Conservation (phyloP, 2,797 vertebrate genomes). For the Onychomys leucogaster region DNA sequence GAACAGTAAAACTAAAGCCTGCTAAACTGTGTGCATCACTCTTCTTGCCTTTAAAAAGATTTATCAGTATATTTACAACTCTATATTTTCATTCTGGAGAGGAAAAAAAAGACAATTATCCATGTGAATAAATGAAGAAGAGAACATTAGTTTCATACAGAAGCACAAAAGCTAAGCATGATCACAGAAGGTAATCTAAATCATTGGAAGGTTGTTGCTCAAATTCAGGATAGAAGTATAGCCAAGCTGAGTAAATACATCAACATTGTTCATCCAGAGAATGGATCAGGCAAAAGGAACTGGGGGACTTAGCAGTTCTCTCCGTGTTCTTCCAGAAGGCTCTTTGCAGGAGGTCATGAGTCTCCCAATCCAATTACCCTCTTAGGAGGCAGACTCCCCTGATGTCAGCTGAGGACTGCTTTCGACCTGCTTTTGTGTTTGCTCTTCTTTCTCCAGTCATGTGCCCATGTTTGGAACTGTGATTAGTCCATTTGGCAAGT, state of each 20-base stretch:
- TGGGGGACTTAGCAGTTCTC: neutral
- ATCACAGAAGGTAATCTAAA: neutral
- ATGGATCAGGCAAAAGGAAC: neutral
- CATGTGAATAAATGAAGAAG: slow-evolving; percentile 1
- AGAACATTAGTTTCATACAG: neutral
- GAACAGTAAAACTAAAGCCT: neutral
- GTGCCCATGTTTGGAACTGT: neutral
- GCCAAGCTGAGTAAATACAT: neutral
- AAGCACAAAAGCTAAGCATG: neutral
- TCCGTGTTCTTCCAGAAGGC: neutral
- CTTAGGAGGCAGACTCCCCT: neutral
- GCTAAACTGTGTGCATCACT: neutral
- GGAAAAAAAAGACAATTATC: neutral
- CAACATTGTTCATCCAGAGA: neutral
- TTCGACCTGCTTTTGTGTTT: neutral
- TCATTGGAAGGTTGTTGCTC: neutral
- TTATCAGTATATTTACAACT: neutral
- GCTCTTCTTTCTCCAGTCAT: neutral
- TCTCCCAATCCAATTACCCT: neutral
- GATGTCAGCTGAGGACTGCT: neutral
- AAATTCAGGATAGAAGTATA: neutral
- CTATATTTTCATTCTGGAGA: neutral
- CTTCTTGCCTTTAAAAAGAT: neutral
- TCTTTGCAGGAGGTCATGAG: neutral
- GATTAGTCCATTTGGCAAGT: neutral